Base-by-base conservation (phyloP, 2,797 vertebrate species). In the Eptatretus atami region DNA sequence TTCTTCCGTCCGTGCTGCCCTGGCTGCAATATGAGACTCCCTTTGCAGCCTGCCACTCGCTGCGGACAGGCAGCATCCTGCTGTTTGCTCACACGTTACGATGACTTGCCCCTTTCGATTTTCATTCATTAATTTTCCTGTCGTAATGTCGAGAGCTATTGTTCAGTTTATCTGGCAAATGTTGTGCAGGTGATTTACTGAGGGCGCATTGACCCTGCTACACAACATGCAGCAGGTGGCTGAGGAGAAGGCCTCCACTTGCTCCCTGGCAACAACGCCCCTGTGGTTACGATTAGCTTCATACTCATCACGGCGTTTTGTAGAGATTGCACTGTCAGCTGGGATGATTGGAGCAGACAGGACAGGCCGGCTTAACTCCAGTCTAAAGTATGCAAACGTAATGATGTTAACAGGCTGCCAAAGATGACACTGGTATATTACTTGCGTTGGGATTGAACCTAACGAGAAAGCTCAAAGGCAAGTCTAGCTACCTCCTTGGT, bases 1-100 rank as follows among this genome's bases (percentile, higher is more conserved):
- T 80, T 82, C 67, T 82, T 81, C 67, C 81, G 84, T n/a, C 73
- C 77, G 86, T 63, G 84, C 86, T 12, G 80, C n/a, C n/a, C 82
- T 15, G 83, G 69, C 71, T 90, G 66, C 83, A 86, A 73, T 72
- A 74, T 2, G 81, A 82, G 68, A 76, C 77, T 3, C 81, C 82
- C 1, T 71, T 84, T 11, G 83, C 67, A 77, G 81, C 2, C 72
- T 88, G 69, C n/a, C 76, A 80, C 65, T 83, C 82, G 12, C 75
- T 85, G 54, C n/a, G 82, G 80, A 53, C 80, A 84, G 64, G 80
- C 83, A 64, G 82, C 85, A 10, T 81, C 82, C 11, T 90, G 84
- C 75, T 80, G 84, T 75, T 79, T 82, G 64, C 74, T 83, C 66
- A 81, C 78, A 52, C 78, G 80, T n/a, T 83, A 67, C 77, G 80